phyloP scores from a whole-genome alignment of 2,113 vertebrate species.

The Chaetorhynchus papuensis region DNA sequence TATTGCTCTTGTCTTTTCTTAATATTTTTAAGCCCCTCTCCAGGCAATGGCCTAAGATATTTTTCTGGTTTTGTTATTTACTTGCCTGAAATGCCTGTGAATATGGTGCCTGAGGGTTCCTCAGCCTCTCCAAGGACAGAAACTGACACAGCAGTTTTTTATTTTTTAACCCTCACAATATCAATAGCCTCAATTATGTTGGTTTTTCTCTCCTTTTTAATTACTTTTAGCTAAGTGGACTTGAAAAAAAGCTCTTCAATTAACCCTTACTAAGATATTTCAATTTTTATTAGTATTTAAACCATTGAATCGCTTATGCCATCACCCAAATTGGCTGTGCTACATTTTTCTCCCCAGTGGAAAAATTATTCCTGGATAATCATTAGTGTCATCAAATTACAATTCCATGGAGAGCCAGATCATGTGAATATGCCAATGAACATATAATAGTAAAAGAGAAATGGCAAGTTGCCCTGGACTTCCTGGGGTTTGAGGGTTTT shows the following conservation, averaged over 20 bases:
- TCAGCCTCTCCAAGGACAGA: not conserved
- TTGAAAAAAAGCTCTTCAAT: not conserved
- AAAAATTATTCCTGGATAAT: constrained; percentile 3
- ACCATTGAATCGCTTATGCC: not conserved
- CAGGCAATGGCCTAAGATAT: constrained; percentile 35
- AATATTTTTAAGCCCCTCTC: constrained; percentile 49
- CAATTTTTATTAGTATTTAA: constrained; percentile 24
- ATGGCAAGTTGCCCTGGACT: not conserved
- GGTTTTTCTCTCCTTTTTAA: not conserved
- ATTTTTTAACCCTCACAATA: constrained; percentile 19
- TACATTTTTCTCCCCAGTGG: not conserved
- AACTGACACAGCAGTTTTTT: constrained; percentile 21
- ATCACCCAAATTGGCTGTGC: not conserved
- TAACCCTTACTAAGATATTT: not conserved
- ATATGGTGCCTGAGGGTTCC: constrained; percentile 23
- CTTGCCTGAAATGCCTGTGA: constrained; percentile 3
- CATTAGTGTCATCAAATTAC: constrained; percentile 33
- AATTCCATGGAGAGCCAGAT: not conserved
- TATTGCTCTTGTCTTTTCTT: constrained; percentile 31
- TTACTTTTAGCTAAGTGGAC: not conserved
- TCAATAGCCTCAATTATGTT: not conserved
- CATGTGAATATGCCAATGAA: not conserved
- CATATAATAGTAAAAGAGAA: not conserved
- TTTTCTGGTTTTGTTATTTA: constrained; percentile 35
- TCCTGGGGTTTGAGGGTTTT: not conserved